phyloP scores from a whole-genome alignment of 2,113 vertebrate species.

The Euleptes europaea region DNA sequence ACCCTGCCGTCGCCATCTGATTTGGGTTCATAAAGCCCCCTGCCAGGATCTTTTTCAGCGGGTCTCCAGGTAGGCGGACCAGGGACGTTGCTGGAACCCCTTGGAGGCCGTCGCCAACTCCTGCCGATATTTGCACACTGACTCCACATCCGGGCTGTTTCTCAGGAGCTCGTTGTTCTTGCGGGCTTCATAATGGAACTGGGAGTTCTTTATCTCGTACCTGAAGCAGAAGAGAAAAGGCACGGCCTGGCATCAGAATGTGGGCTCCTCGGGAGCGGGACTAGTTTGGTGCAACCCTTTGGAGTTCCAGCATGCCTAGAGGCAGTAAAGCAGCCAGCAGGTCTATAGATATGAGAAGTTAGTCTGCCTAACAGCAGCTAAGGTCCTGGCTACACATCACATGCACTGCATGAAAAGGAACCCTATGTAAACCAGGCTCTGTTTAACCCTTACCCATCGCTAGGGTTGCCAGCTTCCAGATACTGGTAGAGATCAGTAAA shows the following conservation, averaged over 20 bases:
- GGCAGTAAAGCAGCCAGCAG: too few relatives aligned
- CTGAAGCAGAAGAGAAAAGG: neutral
- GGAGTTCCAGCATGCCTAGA: too few relatives aligned
- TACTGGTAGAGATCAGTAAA: too few relatives aligned
- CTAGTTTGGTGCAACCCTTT: too few relatives aligned
- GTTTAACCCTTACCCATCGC: too few relatives aligned
- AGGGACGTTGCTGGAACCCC: conserved; percentile 31
- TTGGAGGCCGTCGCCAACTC: conserved; percentile 15
- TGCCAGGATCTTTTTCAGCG: too few relatives aligned
- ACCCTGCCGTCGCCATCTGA: neutral
- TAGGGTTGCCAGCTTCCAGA: too few relatives aligned
- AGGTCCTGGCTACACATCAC: neutral
- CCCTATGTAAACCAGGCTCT: too few relatives aligned
- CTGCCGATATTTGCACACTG: conserved; percentile 6
- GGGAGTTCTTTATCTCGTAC: conserved; percentile 14
- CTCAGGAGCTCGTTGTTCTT: conserved; percentile 50
- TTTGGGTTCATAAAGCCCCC: neutral
- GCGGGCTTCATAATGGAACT: conserved; percentile 39
- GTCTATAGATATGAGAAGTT: too few relatives aligned
- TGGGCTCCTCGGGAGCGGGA: neutral
- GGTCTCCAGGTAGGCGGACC: neutral
- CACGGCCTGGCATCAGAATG: neutral
- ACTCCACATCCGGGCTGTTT: conserved; percentile 24
- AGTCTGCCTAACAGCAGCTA: too few relatives aligned
- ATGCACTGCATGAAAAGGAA: too few relatives aligned